A percentile compares a stretch with the other conserved stretches of the same genome.
These are phyloP conservation scores for Cyclura pinguis DNA, from an alignment of 2,797 vertebrate genomes.

Conservation along the genomic window DNA sequence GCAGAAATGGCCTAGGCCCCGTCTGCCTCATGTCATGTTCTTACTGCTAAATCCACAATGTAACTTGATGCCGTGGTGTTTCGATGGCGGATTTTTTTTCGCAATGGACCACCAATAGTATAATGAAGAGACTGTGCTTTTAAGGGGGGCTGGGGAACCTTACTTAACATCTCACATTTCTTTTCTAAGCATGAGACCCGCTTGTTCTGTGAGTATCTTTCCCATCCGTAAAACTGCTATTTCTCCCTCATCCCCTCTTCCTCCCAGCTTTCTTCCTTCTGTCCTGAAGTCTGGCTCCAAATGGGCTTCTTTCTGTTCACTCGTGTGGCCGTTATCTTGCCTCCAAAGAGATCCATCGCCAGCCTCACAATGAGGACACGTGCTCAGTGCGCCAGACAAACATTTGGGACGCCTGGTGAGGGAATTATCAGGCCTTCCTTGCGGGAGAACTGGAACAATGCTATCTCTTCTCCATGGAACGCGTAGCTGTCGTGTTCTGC, in stretches of 20 bases:
- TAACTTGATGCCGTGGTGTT: no score
- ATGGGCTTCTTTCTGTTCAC: not conserved
- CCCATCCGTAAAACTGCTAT: conserved; percentile 20
- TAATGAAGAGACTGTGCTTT: no score
- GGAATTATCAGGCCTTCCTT: not conserved
- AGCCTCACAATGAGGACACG: accelerated
- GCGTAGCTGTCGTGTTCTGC: not conserved
- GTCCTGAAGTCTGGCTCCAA: conserved; percentile 39
- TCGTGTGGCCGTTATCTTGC: conserved; percentile 17
- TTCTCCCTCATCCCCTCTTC: not conserved
- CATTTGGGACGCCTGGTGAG: conserved; percentile 15
- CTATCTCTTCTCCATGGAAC: conserved; percentile 21
- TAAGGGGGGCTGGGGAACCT: no score
- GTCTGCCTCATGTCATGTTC: no score
- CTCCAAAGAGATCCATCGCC: conserved; percentile 17
- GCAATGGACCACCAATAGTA: no score
- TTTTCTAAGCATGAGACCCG: not conserved
- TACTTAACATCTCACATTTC: no score
- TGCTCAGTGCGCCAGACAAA: not conserved
- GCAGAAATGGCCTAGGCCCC: no score
- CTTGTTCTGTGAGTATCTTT: conserved; percentile 42
- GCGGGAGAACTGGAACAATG: conserved; percentile 13
- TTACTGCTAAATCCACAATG: no score
- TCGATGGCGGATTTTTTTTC: no score
- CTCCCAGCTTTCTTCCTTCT: conserved; percentile 39